A percentile compares a stretch with the other conserved stretches of the same genome.
Evolutionary conservation across 2,113 vertebrate genomes (phyloP).

Genomic region (Ciconia stormi): DNA sequence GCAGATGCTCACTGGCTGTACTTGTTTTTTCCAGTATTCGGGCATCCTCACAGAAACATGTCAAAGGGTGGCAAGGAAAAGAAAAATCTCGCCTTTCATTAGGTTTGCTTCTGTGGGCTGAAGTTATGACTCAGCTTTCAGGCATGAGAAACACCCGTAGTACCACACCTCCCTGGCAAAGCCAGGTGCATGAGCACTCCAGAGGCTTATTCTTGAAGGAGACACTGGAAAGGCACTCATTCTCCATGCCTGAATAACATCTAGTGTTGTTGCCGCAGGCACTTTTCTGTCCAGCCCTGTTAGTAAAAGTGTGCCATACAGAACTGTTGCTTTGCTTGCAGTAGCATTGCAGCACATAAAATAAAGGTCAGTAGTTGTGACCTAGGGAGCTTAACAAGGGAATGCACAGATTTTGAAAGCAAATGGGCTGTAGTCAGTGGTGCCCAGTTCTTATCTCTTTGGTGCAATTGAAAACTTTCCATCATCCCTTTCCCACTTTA

Average conservation of each 20-base stretch:
- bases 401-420: background rate
- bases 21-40: constrained; percentile 25
- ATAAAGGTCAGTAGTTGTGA: background rate
- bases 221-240: constrained; percentile 18
- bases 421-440: background rate
- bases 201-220: constrained; percentile 36
- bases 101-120: constrained; percentile 35
- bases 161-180: constrained; percentile 35
- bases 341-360: background rate
- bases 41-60: constrained; percentile 24
- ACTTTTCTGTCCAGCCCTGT: constrained; percentile 27
- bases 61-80: constrained; percentile 26
- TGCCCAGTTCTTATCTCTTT: background rate
- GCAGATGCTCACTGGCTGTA: background rate
- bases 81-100: constrained; percentile 50
- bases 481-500: background rate
- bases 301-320: background rate
- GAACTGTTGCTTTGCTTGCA: background rate
- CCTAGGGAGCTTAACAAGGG: background rate
- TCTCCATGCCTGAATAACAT: constrained; percentile 47
- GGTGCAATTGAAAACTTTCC: background rate
- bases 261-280: constrained; percentile 17
- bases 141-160: constrained; percentile 41
- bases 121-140: constrained; percentile 55
- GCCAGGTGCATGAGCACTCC: constrained; percentile 39